phyloP scores from a whole-genome alignment of 2,888 invertebrate species.

The Eulithis testata region DNA sequence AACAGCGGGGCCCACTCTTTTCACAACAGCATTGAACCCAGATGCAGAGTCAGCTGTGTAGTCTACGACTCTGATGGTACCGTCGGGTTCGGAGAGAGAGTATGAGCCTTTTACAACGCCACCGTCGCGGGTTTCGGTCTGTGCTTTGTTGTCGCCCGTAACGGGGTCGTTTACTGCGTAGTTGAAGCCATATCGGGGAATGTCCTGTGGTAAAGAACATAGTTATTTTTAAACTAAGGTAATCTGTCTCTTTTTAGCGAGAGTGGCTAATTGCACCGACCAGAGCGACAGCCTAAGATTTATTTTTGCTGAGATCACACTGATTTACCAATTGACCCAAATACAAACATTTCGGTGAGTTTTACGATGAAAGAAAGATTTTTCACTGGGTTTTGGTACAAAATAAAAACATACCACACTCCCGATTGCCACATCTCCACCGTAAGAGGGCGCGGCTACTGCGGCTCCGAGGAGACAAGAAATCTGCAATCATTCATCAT shows the following conservation, averaged over 20 bases:
- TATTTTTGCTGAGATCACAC: too few relatives aligned
- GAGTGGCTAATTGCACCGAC: too few relatives aligned
- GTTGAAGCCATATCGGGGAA: constrained; percentile 77
- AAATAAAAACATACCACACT: constrained; percentile 59
- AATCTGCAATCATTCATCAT: constrained; percentile 49
- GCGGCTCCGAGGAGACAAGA: constrained; percentile 65
- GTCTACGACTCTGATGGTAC: constrained; percentile 74
- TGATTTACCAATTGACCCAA: too few relatives aligned
- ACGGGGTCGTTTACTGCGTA: constrained; percentile 78
- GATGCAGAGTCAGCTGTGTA: constrained; percentile 71
- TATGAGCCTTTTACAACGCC: constrained; percentile 77
- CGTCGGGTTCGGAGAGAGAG: constrained; percentile 76
- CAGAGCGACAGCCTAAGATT: too few relatives aligned
- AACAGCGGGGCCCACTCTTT: constrained; percentile 66
- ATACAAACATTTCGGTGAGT: too few relatives aligned
- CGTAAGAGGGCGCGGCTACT: constrained; percentile 58
- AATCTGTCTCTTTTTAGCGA: too few relatives aligned
- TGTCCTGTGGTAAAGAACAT: constrained; percentile 54
- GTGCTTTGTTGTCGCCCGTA: constrained; percentile 79
- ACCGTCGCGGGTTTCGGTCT: constrained; percentile 73
- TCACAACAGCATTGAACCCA: constrained; percentile 80
- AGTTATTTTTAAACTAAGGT: not conserved
- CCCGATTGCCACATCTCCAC: constrained; percentile 46
- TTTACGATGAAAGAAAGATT: too few relatives aligned
- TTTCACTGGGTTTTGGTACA: too few relatives aligned